phyloP scores from a whole-genome alignment of 2,113 vertebrate species.

The Salvelinus alpinus region DNA sequence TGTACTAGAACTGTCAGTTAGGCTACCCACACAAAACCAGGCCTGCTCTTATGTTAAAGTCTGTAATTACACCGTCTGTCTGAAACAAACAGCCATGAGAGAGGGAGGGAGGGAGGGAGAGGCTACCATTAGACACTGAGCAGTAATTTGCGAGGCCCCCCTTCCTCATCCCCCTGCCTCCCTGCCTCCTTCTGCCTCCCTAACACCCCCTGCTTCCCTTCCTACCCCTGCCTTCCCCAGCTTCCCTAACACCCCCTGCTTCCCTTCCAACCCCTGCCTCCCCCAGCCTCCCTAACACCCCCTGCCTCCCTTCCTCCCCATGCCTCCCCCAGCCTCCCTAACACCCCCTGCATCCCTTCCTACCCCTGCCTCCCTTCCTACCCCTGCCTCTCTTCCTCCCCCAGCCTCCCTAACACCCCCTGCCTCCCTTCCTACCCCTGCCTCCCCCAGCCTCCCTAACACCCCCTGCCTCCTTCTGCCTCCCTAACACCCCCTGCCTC shows the following conservation, averaged over 20 bases:
- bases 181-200: slow-evolving; percentile 35
- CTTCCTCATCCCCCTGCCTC: slow-evolving; percentile 38
- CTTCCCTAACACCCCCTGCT: slow-evolving; percentile 7
- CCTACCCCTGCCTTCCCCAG: not conserved
- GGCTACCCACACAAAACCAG: slow-evolving; percentile 41
- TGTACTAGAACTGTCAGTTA: not conserved
- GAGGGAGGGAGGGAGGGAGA: slow-evolving; percentile 34
- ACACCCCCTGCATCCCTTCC: not conserved
- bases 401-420: not conserved
- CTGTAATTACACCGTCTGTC: slow-evolving; percentile 67
- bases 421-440: not conserved
- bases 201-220: not conserved
- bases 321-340: slow-evolving; percentile 9
- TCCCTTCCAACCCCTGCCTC: slow-evolving; percentile 39
- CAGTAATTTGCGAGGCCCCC: slow-evolving; percentile 46
- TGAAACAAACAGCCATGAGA: slow-evolving; percentile 31
- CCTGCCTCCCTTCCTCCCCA: too few species aligned
- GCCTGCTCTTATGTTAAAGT: slow-evolving; percentile 41
- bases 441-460: too few species aligned
- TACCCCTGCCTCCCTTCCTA: slow-evolving; percentile 35
- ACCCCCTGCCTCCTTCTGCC: slow-evolving; percentile 15
- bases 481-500: slow-evolving; percentile 38
- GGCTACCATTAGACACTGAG: slow-evolving; percentile 54
- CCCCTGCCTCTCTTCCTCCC: slow-evolving; percentile 39
- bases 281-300: too few species aligned